Evolutionary conservation across 2,888 invertebrate genomes (phyloP), one percentile per base, ranked within the genome.

Genomic region (Toxonevra muliebris): DNA sequence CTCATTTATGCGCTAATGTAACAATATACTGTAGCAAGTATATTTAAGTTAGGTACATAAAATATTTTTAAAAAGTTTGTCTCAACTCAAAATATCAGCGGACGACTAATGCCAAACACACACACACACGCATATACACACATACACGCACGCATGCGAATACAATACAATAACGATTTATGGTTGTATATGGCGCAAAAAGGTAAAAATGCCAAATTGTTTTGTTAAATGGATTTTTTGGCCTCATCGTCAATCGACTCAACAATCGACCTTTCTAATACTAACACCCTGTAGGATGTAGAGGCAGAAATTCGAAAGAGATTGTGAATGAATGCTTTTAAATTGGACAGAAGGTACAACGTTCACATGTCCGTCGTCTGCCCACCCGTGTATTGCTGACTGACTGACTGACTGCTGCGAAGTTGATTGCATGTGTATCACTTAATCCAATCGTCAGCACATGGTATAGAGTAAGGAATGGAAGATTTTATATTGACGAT

Each of bases 391-490:
- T 53, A 20, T 59, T 50, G n/a, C 41, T n/a, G 30, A n/a, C 53
- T 52, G 2, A 17, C 57, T 66, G 40, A 15, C 42, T 45, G 59
- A 7, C 65, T 76, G 82, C 82, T 82, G 81, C 73, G 81, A 79
- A 74, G 76, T 78, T 79, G 81, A 81, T 82, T 81, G 82, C 78
- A 74, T 65, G 74, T 64, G 74, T 71, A 72, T 74, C 79, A 78
- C 80, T 80, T 79, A 79, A 79, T 77, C 77, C 78, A 76, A 77
- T 77, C 76, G 75, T 30, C 17, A 45, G 73, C 75, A 71, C 75
- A 42, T 60, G 57, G 45, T 63, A 2, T 30, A 30, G 30, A 30
- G 65, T 68, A 59, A 15, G 48, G 3, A 11, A 4, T 10, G 48
- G 5, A 48, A 48, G 10, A 48, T 30, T 30, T 30, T 30, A 30